Percentiles rank a stretch among this genome's conserved stretches.
Conservation (phyloP, 2,888 invertebrate genomes). For the Lasiommata megera region DNA sequence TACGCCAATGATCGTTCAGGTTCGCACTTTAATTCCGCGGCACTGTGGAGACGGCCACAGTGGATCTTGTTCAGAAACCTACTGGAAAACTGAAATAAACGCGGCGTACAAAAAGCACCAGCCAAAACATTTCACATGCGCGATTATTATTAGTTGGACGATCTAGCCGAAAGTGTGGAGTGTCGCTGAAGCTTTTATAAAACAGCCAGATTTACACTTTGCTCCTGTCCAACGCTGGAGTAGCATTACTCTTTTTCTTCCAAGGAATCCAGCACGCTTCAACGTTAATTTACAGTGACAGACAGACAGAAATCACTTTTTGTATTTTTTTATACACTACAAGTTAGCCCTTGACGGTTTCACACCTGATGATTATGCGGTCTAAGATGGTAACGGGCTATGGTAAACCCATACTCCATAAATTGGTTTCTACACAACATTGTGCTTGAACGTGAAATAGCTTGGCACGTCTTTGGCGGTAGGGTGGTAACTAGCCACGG, state of each 20-base stretch:
- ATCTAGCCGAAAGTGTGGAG: constrained; percentile 78
- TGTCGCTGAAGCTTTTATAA: constrained; percentile 65
- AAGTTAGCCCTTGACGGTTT: no score
- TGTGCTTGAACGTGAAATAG: no score
- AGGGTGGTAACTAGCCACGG: no score
- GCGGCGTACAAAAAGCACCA: constrained; percentile 80
- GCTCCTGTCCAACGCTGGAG: not conserved
- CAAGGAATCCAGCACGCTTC: no score
- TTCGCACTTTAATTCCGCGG: constrained; percentile 40
- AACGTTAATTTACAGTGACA: no score
- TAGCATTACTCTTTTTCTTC: not conserved
- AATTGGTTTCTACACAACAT: no score
- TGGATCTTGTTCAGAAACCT: constrained; percentile 77
- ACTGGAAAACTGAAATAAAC: constrained; percentile 82
- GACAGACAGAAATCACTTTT: no score
- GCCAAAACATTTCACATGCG: constrained; percentile 81
- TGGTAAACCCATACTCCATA: no score
- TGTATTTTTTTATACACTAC: no score
- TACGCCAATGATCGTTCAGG: constrained; percentile 19
- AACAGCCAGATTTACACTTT: constrained; percentile 46
- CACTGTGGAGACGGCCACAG: constrained; percentile 71
- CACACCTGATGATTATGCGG: no score
- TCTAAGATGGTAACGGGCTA: no score
- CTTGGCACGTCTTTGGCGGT: no score
- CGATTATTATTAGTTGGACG: constrained; percentile 81